Evolutionary conservation across 1,140 invertebrate species (phyloP).

Genomic region (Scaptomyza hsui): DNA sequence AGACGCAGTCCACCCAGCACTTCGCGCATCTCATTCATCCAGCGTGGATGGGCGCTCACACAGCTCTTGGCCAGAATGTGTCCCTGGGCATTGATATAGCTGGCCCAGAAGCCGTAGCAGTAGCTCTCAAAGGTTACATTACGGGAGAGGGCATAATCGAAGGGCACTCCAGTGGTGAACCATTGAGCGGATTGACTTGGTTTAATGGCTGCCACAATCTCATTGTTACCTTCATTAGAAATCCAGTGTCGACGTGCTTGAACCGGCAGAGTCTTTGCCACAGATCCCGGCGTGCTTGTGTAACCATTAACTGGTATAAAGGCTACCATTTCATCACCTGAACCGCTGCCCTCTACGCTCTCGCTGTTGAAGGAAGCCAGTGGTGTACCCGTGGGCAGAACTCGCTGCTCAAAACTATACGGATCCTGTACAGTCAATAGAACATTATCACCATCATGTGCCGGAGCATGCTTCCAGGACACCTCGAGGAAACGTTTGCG

Average conservation of each 20-base stretch:
- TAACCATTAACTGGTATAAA: constrained; percentile 60
- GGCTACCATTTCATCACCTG: constrained; percentile 26
- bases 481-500: constrained; percentile 74
- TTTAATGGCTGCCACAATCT: constrained; percentile 66
- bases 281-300: constrained; percentile 29
- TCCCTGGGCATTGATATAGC: constrained; percentile 65
- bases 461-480: constrained; percentile 76
- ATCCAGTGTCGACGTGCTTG: constrained; percentile 51
- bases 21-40: constrained; percentile 86
- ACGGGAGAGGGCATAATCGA: constrained; percentile 63
- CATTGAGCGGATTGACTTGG: constrained; percentile 60
- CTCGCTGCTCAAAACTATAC: constrained; percentile 53
- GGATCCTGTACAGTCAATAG: constrained; percentile 66
- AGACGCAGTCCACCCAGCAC: constrained; percentile 83
- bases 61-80: constrained; percentile 82
- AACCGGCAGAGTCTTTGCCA: background rate
- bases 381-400: constrained; percentile 48
- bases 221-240: constrained; percentile 61
- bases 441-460: constrained; percentile 53
- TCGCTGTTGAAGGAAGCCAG: constrained; percentile 53
- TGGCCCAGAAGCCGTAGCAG: constrained; percentile 82
- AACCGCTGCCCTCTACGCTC: constrained; percentile 55
- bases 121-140: constrained; percentile 54
- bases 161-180: constrained; percentile 78
- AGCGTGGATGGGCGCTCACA: constrained; percentile 85